These are phyloP conservation scores for Helarctos malayanus DNA, from an alignment of 2,797 vertebrate genomes.

Conservation along the genomic window DNA sequence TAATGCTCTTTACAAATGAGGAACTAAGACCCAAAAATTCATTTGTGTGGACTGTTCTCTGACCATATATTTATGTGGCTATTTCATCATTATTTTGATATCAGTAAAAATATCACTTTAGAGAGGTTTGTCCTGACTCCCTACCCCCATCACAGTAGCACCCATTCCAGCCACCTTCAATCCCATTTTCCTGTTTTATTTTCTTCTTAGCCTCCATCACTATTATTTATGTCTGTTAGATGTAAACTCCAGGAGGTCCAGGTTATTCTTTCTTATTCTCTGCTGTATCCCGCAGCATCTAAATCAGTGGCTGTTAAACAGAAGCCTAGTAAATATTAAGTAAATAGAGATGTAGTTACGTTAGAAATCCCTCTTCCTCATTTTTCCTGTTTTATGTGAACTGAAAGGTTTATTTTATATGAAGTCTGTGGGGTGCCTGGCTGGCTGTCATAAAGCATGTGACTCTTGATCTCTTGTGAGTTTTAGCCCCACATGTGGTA, in stretches of 20 bases:
- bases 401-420: constrained; percentile 54
- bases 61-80: background rate
- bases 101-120: constrained; percentile 15
- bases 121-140: background rate
- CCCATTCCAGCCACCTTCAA: background rate
- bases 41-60: background rate
- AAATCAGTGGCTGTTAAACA: background rate
- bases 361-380: background rate
- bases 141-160: background rate
- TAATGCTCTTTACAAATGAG: background rate
- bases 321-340: background rate
- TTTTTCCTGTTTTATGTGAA: background rate
- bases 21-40: constrained; percentile 14
- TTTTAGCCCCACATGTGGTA: too few relatives aligned
- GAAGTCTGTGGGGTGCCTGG: background rate
- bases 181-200: background rate
- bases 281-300: background rate
- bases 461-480: too few relatives aligned
- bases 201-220: background rate
- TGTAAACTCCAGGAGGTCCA: background rate
- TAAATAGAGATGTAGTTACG: background rate
- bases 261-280: background rate
- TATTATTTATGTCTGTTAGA: background rate
- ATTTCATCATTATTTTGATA: constrained; percentile 5
- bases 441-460: too few relatives aligned